Base-by-base conservation (phyloP, 2,888 invertebrate genomes). In the Micropterix aruncella region DNA sequence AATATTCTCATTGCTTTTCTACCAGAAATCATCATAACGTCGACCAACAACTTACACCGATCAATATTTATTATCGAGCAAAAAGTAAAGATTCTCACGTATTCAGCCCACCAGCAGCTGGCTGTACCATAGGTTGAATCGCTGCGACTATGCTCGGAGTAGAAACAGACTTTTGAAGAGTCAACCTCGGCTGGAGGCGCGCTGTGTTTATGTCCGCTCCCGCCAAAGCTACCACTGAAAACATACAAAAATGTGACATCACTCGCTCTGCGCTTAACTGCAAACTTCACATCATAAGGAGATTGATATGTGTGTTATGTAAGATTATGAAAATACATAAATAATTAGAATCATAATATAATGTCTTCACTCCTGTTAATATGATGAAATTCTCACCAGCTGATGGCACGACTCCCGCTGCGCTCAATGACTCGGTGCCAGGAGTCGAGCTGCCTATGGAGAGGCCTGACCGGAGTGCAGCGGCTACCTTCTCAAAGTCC, bases 91-190 rank as follows among this genome's bases (percentile, higher is more conserved):
- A 27, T 27, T 27, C 5, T 27, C 12, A 27, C 27, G 27, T 12
- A 27, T 27, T 27, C 7, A 27, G 43, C 36, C 64, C 62, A 47
- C 59, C 59, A 3, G 27, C 4, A 14, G 19, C 36, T 2, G 42
- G 42, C 19, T 65, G 66, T 48, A 59, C 64, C 46, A 61, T 57
- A 44, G 66, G 66, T 49, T 63, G 63, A 7, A 65, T 61, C 2
- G 69, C 69, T 19, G 85, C 84, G 42, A 89, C 83, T 49, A 91
- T 91, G 52, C 89, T 89, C 42, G 90, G 90, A 43, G 91, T 91
- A 15, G 91, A 91, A 46, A 91, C 83, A 42, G 89, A 89, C 69
- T 91, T 91, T 66, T 91, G 91, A 43, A 91, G 71, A 46, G 89
- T 87, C 55, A 89, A 71, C 16, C 88, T 74, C 52, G 74, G 77